phyloP scores from a whole-genome alignment of 2,888 invertebrate genomes.

The Dasysyrphus tricinctus region DNA sequence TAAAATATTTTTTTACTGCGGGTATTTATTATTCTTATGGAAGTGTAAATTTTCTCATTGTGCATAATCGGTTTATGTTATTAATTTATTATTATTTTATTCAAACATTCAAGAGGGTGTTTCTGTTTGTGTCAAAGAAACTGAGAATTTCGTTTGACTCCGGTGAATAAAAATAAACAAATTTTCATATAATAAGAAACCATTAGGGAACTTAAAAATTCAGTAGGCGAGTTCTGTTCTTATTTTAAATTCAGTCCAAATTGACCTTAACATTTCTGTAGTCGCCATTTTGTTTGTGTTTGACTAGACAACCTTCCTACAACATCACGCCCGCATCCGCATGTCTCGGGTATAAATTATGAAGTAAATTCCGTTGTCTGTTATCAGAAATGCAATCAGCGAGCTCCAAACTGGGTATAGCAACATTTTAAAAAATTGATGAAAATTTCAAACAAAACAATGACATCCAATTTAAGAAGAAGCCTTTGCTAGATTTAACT shows the following conservation, averaged over 20 bases:
- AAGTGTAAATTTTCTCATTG: conserved; percentile 7
- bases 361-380: no score
- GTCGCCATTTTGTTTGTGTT: neutral
- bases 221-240: neutral
- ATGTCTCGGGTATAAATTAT: no score
- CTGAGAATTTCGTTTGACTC: neutral
- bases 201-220: neutral
- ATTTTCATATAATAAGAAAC: neutral
- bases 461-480: no score
- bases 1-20: conserved; percentile 1
- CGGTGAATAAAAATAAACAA: neutral
- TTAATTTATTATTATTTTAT: conserved; percentile 10
- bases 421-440: no score
- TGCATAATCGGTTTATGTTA: conserved; percentile 20
- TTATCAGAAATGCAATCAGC: no score
- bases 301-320: no score
- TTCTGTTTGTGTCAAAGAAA: neutral
- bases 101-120: neutral
- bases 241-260: neutral
- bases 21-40: conserved; percentile 16
- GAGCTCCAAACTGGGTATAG: no score
- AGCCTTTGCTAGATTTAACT: no score
- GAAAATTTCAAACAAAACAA: no score
- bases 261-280: neutral
- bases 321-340: no score